Conservation (phyloP, 2,113 vertebrate genomes). For the Hippocampus guttulatus region DNA sequence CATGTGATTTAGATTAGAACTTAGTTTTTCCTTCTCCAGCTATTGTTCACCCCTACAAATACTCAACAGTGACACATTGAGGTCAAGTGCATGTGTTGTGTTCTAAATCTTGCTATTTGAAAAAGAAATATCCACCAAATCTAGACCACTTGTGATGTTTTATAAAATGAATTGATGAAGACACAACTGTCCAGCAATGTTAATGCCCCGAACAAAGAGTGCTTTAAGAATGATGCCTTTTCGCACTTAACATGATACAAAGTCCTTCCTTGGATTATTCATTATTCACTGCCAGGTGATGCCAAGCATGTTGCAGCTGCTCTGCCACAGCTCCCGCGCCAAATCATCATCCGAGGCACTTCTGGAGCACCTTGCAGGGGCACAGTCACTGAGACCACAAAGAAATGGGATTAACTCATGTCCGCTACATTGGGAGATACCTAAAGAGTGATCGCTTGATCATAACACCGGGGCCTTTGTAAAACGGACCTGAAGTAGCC, state of each 20-base stretch:
- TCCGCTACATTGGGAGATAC: background rate
- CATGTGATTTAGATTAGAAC: constrained; percentile 55
- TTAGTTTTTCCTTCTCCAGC: constrained; percentile 6
- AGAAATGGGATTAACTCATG: constrained; percentile 7
- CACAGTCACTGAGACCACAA: constrained; percentile 65
- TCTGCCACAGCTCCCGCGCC: constrained; percentile 73
- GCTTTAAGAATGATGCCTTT: constrained; percentile 22
- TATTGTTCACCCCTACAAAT: constrained; percentile 2
- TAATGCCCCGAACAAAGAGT: constrained; percentile 29
- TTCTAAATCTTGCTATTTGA: background rate
- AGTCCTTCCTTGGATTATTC: background rate
- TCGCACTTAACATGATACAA: background rate
- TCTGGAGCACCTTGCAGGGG: constrained; percentile 62
- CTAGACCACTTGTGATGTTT: background rate
- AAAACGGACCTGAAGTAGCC: constrained; percentile 70
- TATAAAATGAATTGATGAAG: constrained; percentile 1
- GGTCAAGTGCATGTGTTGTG: background rate
- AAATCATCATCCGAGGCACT: constrained; percentile 64
- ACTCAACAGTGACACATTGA: background rate
- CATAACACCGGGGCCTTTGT: background rate
- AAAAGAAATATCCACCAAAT: background rate
- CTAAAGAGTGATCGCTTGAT: background rate
- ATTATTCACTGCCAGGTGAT: constrained; percentile 65
- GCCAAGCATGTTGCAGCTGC: constrained; percentile 70
- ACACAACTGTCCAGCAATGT: constrained; percentile 2